Conservation (phyloP, 2,888 invertebrate genomes). For the Eledona agricola region DNA sequence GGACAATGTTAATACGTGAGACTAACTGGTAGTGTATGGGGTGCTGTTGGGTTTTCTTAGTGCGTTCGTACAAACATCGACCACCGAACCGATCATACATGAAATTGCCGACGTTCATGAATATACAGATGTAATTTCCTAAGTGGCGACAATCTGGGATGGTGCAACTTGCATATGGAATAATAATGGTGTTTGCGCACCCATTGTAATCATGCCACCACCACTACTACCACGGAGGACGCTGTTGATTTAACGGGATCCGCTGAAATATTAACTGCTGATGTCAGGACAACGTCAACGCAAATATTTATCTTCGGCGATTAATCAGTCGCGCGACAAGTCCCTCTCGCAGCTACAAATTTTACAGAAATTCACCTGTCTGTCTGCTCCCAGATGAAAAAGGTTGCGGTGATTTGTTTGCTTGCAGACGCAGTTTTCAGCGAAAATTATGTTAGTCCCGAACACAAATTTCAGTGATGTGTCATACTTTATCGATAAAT, state of each 20-base stretch:
- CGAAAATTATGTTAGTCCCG: too few relatives aligned
- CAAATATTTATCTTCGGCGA: constrained; percentile 27
- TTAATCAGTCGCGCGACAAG: constrained; percentile 5
- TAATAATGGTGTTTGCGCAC: constrained; percentile 44
- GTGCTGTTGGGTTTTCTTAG: constrained; percentile 21
- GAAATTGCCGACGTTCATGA: constrained; percentile 47
- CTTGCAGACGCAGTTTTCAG: too few relatives aligned
- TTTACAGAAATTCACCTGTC: too few relatives aligned
- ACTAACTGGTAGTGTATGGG: too few relatives aligned
- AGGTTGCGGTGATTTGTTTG: too few relatives aligned
- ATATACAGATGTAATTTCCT: constrained; percentile 56
- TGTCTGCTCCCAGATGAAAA: too few relatives aligned
- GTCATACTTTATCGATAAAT: too few relatives aligned
- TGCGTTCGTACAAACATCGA: constrained; percentile 15
- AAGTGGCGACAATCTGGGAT: constrained; percentile 49
- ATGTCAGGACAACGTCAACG: constrained; percentile 32
- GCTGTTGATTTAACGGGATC: constrained; percentile 34
- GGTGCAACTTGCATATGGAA: constrained; percentile 42
- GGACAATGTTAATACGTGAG: too few relatives aligned
- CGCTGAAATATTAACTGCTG: constrained; percentile 31
- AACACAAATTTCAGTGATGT: too few relatives aligned
- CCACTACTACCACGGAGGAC: constrained; percentile 3
- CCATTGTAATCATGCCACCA: constrained; percentile 39
- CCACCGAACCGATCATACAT: constrained; percentile 29
- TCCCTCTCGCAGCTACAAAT: too few relatives aligned